phyloP scores from a whole-genome alignment of 2,888 invertebrate species.

The Prosopocoilus inquinatus region DNA sequence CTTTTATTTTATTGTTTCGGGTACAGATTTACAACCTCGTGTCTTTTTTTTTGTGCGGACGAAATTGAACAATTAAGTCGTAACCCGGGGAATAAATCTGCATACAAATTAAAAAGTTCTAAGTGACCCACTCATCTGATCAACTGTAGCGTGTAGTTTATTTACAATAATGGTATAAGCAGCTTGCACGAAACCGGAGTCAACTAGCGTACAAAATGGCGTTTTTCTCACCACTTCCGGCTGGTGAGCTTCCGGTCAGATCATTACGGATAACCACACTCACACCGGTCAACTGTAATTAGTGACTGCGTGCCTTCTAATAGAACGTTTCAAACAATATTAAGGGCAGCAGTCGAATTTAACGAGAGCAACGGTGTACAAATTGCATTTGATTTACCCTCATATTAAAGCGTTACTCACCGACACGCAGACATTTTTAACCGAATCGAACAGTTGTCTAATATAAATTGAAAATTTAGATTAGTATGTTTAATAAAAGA shows the following conservation, averaged over 20 bases:
- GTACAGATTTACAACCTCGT: not conserved
- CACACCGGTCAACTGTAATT: slow-evolving; percentile 23
- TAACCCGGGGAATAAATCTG: slow-evolving; percentile 30
- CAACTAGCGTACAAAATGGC: slow-evolving; percentile 54
- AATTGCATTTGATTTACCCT: too few relatives aligned
- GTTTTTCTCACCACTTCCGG: slow-evolving; percentile 54
- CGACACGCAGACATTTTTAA: too few relatives aligned
- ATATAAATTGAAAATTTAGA: too few relatives aligned
- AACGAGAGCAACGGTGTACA: not conserved
- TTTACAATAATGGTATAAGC: slow-evolving; percentile 47
- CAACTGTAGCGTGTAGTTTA: slow-evolving; percentile 23
- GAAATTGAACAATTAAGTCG: not conserved
- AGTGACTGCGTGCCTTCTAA: slow-evolving; percentile 8
- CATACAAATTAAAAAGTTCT: slow-evolving; percentile 39
- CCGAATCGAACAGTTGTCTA: too few relatives aligned
- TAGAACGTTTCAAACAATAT: not conserved
- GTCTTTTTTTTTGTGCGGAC: too few relatives aligned
- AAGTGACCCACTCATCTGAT: slow-evolving; percentile 28
- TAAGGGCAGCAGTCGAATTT: not conserved
- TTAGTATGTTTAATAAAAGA: too few relatives aligned
- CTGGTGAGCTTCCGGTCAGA: slow-evolving; percentile 48
- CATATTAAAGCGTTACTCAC: too few relatives aligned
- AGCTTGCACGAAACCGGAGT: slow-evolving; percentile 49
- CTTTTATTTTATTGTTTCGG: not conserved
- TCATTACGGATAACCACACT: slow-evolving; percentile 51